Evolutionary conservation across 2,888 invertebrate species (phyloP), one percentile per base, ranked within the genome.

Genomic region (Lepidonotus clava): DNA sequence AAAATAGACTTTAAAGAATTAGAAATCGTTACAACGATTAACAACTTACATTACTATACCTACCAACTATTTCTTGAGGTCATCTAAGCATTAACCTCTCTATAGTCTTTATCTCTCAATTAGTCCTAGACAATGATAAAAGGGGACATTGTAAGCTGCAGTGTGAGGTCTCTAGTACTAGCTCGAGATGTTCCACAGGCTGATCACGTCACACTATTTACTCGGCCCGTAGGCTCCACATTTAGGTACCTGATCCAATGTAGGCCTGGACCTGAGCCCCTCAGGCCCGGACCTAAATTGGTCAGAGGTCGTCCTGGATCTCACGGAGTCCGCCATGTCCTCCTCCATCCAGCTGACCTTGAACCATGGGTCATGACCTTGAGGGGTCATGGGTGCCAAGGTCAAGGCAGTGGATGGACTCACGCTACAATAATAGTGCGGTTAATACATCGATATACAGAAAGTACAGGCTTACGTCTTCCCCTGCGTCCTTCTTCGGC

Each of bases 401-500:
- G 71, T 71, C 71, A 71, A 71, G 34, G 38, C 71, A 71, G 71
- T 71, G 71, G 71, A 36, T 71, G 38, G 36, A 24, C 71, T 71
- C 38, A 71, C 71, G 34, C 36, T 11, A 36, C 61, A 1, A n/a
- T n/a, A n/a, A n/a, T 5, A 71, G 71, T 71, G 71, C 71, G 34
- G 71, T 71, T 71, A 71, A 71, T 71, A 2, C 32, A 80, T 46
- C 46, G 8, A 32, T 24, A 77, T 53, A 51, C 5, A 11, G 56
- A 71, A 71, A 71, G 71, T 71, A 36, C 14, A 71, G 34, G 6
- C 86, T 56, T 66, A 89, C 89, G 87, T 86, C 87, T 71, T 83
- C 88, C 6, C 88, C 89, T 2, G 80, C 88, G 34, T 84, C 66
- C 18, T 21, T 77, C 77, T 88, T 88, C 5, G 83, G 86, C 76